These are phyloP conservation scores for Arctopsyche grandis DNA, from an alignment of 1,140 invertebrate genomes.

Conservation along the genomic window DNA sequence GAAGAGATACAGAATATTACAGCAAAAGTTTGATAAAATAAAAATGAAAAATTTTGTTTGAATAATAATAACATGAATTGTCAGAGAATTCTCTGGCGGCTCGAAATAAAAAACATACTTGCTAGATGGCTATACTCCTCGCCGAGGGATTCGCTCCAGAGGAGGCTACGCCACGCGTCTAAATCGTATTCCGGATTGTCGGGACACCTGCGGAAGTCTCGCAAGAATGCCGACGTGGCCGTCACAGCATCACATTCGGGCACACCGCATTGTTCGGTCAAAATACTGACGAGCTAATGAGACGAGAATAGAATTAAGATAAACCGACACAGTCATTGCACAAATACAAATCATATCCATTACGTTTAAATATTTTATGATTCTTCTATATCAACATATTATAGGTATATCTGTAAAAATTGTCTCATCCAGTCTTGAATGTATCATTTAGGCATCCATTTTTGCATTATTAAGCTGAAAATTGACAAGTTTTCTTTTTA, in stretches of 20 bases:
- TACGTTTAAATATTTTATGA: too few species aligned
- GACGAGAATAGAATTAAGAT: not conserved
- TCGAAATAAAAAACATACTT: slow-evolving; percentile 61
- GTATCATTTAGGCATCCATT: too few species aligned
- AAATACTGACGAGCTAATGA: slow-evolving; percentile 73
- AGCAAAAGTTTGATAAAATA: slow-evolving; percentile 17
- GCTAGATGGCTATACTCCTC: slow-evolving; percentile 76
- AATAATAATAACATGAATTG: slow-evolving; percentile 51
- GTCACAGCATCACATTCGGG: slow-evolving; percentile 69
- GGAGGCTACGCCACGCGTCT: slow-evolving; percentile 77
- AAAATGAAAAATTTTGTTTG: slow-evolving; percentile 9
- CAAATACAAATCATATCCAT: too few species aligned
- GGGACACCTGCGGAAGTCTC: slow-evolving; percentile 79
- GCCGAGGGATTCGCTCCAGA: slow-evolving; percentile 83
- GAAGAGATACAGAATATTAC: slow-evolving; percentile 32
- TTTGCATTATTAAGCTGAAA: too few species aligned
- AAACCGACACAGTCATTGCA: not conserved
- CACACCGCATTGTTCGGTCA: slow-evolving; percentile 74
- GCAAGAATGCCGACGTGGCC: slow-evolving; percentile 74
- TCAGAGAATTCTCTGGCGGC: not conserved
- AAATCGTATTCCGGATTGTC: slow-evolving; percentile 76
- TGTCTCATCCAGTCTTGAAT: too few species aligned
- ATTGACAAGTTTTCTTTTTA: too few species aligned
- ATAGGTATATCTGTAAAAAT: too few species aligned
- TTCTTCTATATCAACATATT: too few species aligned